Evolutionary conservation across 2,888 invertebrate species (phyloP), one percentile per base, ranked within the genome.

Genomic region (Zootermopsis nevadensis): DNA sequence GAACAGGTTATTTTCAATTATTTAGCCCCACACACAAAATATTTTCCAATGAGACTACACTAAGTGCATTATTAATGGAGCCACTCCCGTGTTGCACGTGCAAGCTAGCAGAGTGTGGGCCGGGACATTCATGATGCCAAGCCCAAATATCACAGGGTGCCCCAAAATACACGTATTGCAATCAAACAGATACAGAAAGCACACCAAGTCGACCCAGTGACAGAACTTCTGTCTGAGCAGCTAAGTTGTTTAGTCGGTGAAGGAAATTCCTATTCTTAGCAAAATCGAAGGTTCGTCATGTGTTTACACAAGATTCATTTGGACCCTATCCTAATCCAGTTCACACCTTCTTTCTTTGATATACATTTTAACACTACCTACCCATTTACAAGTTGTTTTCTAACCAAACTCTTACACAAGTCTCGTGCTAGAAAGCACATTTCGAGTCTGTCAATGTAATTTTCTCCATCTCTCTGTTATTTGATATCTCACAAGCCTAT

Each of bases 1-100:
- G 0, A 74, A 74, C 74, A 74, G 74, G 74, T 74, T 74, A 35
- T 74, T 42, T 74, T 74, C 74, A 74, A 74, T 74, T 74, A 74
- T 74, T 74, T 74, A 74, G 38, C 74, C 74, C 42, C 74, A 74
- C 74, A 69, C 69, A 72, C 33, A 38, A 33, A 69, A 69, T 69
- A 69, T 69, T 60, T 60, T 60, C 60, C 60, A 60, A 60, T 60
- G 60, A 60, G 60, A 27, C 31, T 69, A 69, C 69, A 30, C 53
- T 38, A 74, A 84, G 60, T 66, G 60, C 53, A 60, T 66, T 42
- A 53, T 19, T 48, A 81, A 55, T 69, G 33, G 69, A 69, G 69
- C 69, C 74, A 74, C 74, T 74, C 74, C 74, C 31, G 69, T 30
- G 33, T 24, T 42, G 42, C 74, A 74, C 74, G 74, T 74, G 74